Evolutionary conservation across 2,888 invertebrate species (phyloP), one percentile per base, ranked within the genome.

Genomic region (Stenotaenia linearis): DNA sequence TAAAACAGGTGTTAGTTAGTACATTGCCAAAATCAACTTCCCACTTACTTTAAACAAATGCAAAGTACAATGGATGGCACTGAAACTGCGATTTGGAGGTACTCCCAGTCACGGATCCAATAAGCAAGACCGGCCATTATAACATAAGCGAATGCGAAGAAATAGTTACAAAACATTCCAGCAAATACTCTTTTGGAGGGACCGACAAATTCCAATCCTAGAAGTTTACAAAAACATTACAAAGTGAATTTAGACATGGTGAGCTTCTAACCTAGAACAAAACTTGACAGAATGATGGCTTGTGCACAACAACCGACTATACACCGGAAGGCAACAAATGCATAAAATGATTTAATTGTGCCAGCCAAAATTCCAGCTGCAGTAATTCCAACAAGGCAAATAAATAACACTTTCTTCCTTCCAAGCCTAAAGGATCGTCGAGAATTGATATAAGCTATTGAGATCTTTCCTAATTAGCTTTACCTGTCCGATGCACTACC

Each of bases 381-480:
- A 37, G 92, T 89, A 86, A 92, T 91, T 77, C 91, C 88, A 9
- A 92, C 90, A 82, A 93, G 86, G 78, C 92, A 91, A 80, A 90
- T 87, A 85, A 92, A 91, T 87, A 93, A 92, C 83, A 91, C 91
- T 77, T 91, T 89, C 85, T 91, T 90, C 79, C 93, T 88, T 78
- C 93, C 92, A 86, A 88, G 91, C 85, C 91, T 89, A 74, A 28
- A 78, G 79, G 25, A 21, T 12, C n/a, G n/a, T n/a, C n/a, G n/a
- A n/a, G n/a, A n/a, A n/a, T n/a, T n/a, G n/a, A n/a, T n/a, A n/a
- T n/a, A 93, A 93, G 74, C 92, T 91, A 23, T 93, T 92, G 80
- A 93, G 87, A 7, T 6, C 7, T 78, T 74, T 0, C 18, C 4
- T 9, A 40, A 6, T 78, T 2, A n/a, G n/a, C n/a, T 7, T 78